phyloP scores from a whole-genome alignment of 2,888 invertebrate genomes.

The Eupithecia pulchellata region DNA sequence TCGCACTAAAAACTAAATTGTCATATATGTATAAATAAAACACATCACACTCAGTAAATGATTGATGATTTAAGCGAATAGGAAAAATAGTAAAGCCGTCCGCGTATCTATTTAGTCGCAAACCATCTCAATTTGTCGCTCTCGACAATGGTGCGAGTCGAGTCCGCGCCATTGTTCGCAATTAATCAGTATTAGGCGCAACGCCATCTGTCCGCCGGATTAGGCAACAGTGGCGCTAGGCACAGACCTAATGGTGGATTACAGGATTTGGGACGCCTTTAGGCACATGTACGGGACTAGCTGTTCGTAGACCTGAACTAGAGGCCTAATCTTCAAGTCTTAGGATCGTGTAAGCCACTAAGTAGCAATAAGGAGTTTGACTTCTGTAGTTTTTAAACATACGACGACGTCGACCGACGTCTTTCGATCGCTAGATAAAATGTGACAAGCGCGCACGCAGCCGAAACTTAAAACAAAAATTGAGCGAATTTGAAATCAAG shows the following conservation, averaged over 20 bases:
- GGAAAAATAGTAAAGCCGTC: neutral
- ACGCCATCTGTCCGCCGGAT: slow-evolving; percentile 47
- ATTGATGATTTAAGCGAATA: neutral
- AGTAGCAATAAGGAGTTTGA: neutral
- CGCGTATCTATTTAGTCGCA: neutral
- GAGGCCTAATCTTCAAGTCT: neutral
- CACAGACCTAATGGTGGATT: slow-evolving; percentile 32
- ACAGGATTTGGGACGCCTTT: slow-evolving; percentile 29
- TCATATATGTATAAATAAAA: too few relatives aligned
- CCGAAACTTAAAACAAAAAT: neutral
- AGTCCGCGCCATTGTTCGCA: slow-evolving; percentile 33
- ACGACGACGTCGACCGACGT: neutral
- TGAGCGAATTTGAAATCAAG: neutral
- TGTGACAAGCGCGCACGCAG: neutral
- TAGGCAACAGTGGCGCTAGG: slow-evolving; percentile 40
- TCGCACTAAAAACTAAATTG: too few relatives aligned
- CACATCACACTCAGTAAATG: neutral
- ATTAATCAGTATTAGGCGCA: slow-evolving; percentile 48
- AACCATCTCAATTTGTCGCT: slow-evolving; percentile 26
- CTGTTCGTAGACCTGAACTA: neutral
- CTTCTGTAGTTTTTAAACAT: neutral
- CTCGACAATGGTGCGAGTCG: slow-evolving; percentile 27
- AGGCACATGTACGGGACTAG: slow-evolving; percentile 12
- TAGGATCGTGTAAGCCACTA: neutral
- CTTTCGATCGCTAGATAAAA: neutral